Percentiles rank a stretch among this genome's conserved stretches.
Evolutionary conservation across 2,888 invertebrate genomes (phyloP).

Genomic region (Andrena fulva): DNA sequence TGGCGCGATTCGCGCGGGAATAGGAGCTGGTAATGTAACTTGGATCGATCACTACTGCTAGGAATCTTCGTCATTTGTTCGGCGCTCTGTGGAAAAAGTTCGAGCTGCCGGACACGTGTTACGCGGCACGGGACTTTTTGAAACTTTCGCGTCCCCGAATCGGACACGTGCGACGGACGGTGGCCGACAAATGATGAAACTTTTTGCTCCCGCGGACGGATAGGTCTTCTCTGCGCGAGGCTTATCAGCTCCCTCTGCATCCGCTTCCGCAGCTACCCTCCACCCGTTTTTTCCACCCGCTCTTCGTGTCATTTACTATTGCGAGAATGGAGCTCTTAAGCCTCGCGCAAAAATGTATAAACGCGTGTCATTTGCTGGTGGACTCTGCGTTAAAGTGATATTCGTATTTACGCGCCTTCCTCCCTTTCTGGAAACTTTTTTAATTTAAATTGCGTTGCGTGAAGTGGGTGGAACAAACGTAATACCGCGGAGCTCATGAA

Average conservation of each 20-base stretch:
- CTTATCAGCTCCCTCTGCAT: constrained; percentile 35
- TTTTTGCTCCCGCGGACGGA: constrained; percentile 53
- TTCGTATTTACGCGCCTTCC: too few relatives aligned
- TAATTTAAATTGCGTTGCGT: too few relatives aligned
- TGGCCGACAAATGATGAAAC: constrained; percentile 68
- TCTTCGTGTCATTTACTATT: constrained; percentile 9
- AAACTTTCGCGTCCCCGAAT: constrained; percentile 49
- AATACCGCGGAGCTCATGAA: too few relatives aligned
- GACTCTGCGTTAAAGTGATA: background rate
- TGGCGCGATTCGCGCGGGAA: constrained; percentile 38
- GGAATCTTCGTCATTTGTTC: constrained; percentile 50
- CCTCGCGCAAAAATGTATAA: background rate
- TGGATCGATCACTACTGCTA: constrained; percentile 47
- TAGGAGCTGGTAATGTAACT: constrained; percentile 16
- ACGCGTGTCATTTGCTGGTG: background rate
- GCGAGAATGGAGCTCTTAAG: background rate
- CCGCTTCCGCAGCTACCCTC: background rate
- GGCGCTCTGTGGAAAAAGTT: constrained; percentile 43
- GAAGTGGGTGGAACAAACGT: too few relatives aligned
- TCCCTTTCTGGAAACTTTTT: too few relatives aligned
- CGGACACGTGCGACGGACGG: constrained; percentile 34
- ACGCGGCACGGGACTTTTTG: constrained; percentile 34
- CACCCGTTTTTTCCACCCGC: background rate
- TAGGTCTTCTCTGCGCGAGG: constrained; percentile 13
- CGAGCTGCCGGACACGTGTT: constrained; percentile 58